These are phyloP conservation scores for Melanotaenia duboulayi DNA, from an alignment of 2,113 vertebrate species.

Conservation along the genomic window DNA sequence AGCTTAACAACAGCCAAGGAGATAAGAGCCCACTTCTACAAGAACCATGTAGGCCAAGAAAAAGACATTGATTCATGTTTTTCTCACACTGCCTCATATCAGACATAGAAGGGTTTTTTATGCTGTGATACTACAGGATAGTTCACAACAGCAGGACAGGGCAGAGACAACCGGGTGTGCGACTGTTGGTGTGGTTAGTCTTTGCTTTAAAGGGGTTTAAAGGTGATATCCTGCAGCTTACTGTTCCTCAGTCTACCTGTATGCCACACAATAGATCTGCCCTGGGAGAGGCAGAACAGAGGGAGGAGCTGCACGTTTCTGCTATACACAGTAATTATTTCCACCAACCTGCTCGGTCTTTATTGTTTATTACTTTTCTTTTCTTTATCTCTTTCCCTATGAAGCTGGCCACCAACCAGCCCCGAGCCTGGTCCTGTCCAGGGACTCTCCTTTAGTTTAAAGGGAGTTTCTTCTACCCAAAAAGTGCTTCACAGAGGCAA, in stretches of 20 bases:
- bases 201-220: constrained; percentile 66
- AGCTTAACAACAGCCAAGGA: constrained; percentile 23
- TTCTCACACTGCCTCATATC: not conserved
- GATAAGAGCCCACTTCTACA: constrained; percentile 43
- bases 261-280: constrained; percentile 33
- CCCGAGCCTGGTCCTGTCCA: not conserved
- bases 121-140: not conserved
- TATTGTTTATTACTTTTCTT: not conserved
- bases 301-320: constrained; percentile 4
- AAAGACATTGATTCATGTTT: not conserved
- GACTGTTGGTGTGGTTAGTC: constrained; percentile 72
- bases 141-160: constrained; percentile 13
- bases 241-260: constrained; percentile 25
- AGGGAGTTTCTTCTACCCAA: not conserved
- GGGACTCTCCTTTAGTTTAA: not conserved
- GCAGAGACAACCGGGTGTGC: constrained; percentile 30
- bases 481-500: no score
- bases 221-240: constrained; percentile 51
- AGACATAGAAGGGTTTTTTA: not conserved
- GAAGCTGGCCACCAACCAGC: not conserved
- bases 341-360: no score
- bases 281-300: not conserved
- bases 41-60: constrained; percentile 1
- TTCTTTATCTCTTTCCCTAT: not conserved
- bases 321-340: not conserved